phyloP scores from a whole-genome alignment of 2,888 invertebrate genomes.

The Lampropteryx suffumata region DNA sequence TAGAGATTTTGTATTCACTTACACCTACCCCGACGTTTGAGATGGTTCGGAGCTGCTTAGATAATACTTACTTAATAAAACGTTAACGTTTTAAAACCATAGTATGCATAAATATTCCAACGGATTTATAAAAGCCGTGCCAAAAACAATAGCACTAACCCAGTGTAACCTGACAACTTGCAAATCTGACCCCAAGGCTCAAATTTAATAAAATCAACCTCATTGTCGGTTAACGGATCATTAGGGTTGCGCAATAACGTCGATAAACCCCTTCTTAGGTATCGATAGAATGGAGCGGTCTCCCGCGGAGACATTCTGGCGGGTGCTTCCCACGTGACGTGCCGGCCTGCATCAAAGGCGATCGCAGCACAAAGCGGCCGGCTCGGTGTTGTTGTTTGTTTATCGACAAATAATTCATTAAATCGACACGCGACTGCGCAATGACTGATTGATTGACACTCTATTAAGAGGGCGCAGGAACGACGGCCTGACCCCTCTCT shows the following conservation, averaged over 20 bases:
- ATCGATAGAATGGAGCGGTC: slow-evolving; percentile 17
- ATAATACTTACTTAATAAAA: too few species aligned
- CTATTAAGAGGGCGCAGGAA: slow-evolving; percentile 19
- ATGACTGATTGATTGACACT: slow-evolving; percentile 50
- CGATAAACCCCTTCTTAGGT: slow-evolving; percentile 32
- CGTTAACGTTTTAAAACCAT: too few species aligned
- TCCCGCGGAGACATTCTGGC: slow-evolving; percentile 31
- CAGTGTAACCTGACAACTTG: slow-evolving; percentile 19
- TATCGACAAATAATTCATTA: slow-evolving; percentile 63
- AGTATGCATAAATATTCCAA: neutral
- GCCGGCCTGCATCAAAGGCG: slow-evolving; percentile 25
- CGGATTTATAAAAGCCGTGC: neutral
- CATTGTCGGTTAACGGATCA: slow-evolving; percentile 38
- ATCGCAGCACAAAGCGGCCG: slow-evolving; percentile 24
- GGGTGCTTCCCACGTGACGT: slow-evolving; percentile 26
- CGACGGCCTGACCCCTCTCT: neutral
- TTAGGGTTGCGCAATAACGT: slow-evolving; percentile 36
- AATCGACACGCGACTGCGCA: slow-evolving; percentile 61
- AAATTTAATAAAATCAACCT: slow-evolving; percentile 5
- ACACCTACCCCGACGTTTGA: too few species aligned
- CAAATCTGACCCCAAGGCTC: neutral
- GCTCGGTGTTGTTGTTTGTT: slow-evolving; percentile 42
- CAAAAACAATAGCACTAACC: slow-evolving; percentile 7
- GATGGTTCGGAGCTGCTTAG: too few species aligned
- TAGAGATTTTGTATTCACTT: too few species aligned